These are phyloP conservation scores for Drosophila parabipectinata DNA, from an alignment of 1,140 invertebrate genomes.

Conservation along the genomic window DNA sequence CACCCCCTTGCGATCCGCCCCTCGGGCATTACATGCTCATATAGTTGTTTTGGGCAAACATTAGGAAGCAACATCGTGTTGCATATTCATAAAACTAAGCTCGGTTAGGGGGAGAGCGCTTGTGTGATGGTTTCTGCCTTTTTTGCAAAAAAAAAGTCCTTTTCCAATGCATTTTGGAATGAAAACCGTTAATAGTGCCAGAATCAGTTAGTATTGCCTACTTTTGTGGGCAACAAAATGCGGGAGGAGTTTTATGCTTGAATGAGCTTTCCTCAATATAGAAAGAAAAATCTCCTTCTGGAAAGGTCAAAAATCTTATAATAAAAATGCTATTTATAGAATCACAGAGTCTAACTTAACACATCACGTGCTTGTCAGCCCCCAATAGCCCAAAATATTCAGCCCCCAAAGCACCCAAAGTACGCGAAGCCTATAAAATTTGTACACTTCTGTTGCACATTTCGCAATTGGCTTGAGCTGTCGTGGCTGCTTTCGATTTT, in stretches of 20 bases:
- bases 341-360: slow-evolving; percentile 17
- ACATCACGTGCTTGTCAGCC: slow-evolving; percentile 30
- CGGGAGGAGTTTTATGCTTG: not conserved
- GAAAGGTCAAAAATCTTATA: slow-evolving; percentile 2
- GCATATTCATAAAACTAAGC: slow-evolving; percentile 70
- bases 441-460: slow-evolving; percentile 44
- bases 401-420: slow-evolving; percentile 12
- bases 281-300: not conserved
- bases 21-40: slow-evolving; percentile 44
- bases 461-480: slow-evolving; percentile 44
- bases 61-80: slow-evolving; percentile 66
- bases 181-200: not conserved
- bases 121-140: slow-evolving; percentile 4
- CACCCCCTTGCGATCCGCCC: slow-evolving; percentile 11
- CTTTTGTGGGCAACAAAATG: slow-evolving; percentile 1
- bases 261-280: no score
- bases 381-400: no score
- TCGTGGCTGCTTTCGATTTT: slow-evolving; percentile 40
- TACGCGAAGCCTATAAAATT: slow-evolving; percentile 26
- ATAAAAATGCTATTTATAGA: slow-evolving; percentile 15
- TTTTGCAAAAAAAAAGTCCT: slow-evolving; percentile 23
- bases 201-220: slow-evolving; percentile 39
- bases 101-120: slow-evolving; percentile 12
- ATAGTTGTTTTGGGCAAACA: slow-evolving; percentile 51
- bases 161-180: slow-evolving; percentile 3